Base-by-base conservation (phyloP, 2,797 vertebrate species). In the Acipenser transmontanus region DNA sequence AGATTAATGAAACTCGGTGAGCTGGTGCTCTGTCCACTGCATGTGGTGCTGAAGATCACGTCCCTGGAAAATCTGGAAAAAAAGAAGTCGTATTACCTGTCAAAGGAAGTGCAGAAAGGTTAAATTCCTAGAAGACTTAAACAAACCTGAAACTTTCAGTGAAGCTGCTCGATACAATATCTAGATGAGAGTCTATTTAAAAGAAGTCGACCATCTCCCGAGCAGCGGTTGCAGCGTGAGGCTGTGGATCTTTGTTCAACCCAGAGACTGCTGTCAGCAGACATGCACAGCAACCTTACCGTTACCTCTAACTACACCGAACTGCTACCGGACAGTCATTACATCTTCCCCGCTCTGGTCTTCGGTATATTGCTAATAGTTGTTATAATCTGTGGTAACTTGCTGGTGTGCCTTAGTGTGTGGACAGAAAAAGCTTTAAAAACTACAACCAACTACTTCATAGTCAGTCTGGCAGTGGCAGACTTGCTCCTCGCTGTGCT, bases 371-470 rank as follows among this genome's bases (percentile, higher is more conserved):
- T 93, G 77, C 90, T 98, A 66, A 95, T 94, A 73, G 80, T 93
- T 47, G 75, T 91, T 61, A 93, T 96, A 74, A 90, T 93, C 66
- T 88, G 92, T 56, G 96, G 96, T 72, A 97, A 98, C 80, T 71
- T 93, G 76, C 88, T 98, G 5, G 95, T 98, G 75, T 97, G 96
- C 70, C 74, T 93, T 62, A 96, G 96, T 73, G 95, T 98, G 66
- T 90, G 91, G 78, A 91, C 85, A 0, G 96, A 96, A 87, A 93
- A 92, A 72, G 89, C 94, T 17, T 85, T 98, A 73, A 93, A 94
- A 82, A 98, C 96, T 72, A 95, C 96, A 70, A 97, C 96, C 77
- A 98, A 98, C 92, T 95, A 94, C 85, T 98, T 98, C 87, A 93
- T 98, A 73, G 89, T 96, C 75, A 98, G 96, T 71, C 85, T 98